Conservation (phyloP, 2,113 vertebrate genomes). For the Zonotrichia leucophrys region DNA sequence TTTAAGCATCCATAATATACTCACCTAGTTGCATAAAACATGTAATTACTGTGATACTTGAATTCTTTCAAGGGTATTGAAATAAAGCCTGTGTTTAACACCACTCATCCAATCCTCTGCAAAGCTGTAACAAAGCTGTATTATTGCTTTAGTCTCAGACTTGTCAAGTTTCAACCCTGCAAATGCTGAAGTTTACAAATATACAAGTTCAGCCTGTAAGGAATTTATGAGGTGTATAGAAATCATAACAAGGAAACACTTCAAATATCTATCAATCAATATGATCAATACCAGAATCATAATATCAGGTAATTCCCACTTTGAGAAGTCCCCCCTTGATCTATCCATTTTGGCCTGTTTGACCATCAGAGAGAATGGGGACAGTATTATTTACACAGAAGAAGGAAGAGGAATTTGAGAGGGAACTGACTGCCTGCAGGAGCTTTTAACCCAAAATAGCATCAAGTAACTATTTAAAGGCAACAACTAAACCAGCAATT, state of each 20-base stretch:
- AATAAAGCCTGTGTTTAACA: neutral
- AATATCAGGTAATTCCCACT: neutral
- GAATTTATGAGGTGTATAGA: neutral
- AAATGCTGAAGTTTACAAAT: neutral
- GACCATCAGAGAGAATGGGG: neutral
- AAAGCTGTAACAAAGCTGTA: neutral
- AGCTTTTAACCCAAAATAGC: neutral
- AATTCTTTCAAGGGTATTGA: neutral
- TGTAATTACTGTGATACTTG: neutral
- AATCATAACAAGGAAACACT: neutral
- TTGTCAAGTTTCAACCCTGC: neutral
- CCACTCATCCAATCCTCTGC: neutral
- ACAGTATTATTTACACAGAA: neutral
- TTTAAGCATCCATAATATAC: neutral
- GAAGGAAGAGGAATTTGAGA: neutral
- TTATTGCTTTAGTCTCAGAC: neutral
- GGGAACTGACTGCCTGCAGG: neutral
- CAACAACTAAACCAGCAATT: neutral
- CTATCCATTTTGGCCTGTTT: neutral
- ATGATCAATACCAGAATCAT: neutral
- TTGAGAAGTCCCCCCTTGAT: neutral
- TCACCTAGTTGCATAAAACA: neutral
- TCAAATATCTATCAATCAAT: neutral
- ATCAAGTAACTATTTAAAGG: neutral
- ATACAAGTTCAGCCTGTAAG: neutral